These are phyloP conservation scores for Lanius ludovicianus DNA, from an alignment of 2,113 vertebrate species.

Conservation along the genomic window DNA sequence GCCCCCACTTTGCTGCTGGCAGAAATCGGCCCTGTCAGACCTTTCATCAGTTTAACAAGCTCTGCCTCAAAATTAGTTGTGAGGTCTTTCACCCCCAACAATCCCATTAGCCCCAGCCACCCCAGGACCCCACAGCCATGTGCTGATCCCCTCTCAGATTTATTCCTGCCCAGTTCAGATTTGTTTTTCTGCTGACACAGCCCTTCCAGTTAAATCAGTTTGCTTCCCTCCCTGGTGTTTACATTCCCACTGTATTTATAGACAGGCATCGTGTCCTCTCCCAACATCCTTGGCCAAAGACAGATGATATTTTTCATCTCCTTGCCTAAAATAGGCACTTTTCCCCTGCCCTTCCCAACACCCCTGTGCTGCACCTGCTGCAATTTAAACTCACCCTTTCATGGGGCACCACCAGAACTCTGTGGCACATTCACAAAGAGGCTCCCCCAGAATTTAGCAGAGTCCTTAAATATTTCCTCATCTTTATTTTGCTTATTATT, in stretches of 20 bases:
- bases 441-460: background rate
- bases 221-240: slow-evolving; percentile 28
- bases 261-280: background rate
- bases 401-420: background rate
- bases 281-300: background rate
- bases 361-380: background rate
- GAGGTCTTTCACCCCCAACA: background rate
- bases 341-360: background rate
- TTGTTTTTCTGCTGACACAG: slow-evolving; percentile 23
- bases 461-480: background rate
- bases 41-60: slow-evolving; percentile 33
- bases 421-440: background rate
- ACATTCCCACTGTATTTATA: slow-evolving; percentile 34
- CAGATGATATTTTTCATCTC: background rate
- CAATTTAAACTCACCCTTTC: background rate
- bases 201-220: background rate
- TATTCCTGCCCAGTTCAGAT: background rate
- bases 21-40: background rate
- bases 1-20: background rate
- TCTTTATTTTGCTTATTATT: background rate
- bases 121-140: background rate
- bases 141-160: background rate
- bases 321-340: background rate
- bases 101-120: background rate
- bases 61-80: background rate